Conservation (phyloP, 2,888 invertebrate genomes). For the Amphipoea oculea region DNA sequence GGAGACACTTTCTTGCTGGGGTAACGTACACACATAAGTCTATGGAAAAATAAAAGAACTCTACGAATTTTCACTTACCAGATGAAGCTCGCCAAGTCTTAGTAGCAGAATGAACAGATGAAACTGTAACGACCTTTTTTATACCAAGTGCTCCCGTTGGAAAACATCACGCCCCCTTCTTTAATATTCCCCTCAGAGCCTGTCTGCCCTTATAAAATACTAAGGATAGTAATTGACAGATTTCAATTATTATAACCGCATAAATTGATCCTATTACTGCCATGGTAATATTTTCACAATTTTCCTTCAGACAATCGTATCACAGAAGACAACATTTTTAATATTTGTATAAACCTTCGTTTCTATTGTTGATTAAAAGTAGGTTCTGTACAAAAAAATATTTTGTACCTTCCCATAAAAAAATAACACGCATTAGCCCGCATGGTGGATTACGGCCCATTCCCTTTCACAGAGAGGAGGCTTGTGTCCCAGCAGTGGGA, state of each 20-base stretch:
- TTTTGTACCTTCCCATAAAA: not conserved
- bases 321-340: not conserved
- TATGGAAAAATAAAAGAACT: not conserved
- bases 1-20: too few relatives aligned
- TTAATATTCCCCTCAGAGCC: conserved; percentile 87
- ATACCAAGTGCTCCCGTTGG: conserved; percentile 73
- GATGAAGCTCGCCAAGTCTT: conserved; percentile 34
- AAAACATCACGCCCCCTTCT: conserved; percentile 84
- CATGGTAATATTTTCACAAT: conserved; percentile 70
- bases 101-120: conserved; percentile 70
- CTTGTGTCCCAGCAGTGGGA: too few relatives aligned
- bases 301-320: conserved; percentile 39
- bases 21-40: too few relatives aligned
- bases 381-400: too few relatives aligned
- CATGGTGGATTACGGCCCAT: too few relatives aligned
- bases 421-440: not conserved
- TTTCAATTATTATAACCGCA: conserved; percentile 82
- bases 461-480: too few relatives aligned
- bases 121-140: conserved; percentile 75
- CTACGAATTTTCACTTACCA: conserved; percentile 61
- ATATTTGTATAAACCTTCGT: not conserved
- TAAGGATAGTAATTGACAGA: conserved; percentile 84
- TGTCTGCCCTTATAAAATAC: conserved; percentile 75
- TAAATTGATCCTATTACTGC: conserved; percentile 79
- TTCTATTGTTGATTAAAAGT: not conserved